These are phyloP conservation scores for Acipenser transmontanus DNA, from an alignment of 2,797 vertebrate species.

Conservation along the genomic window DNA sequence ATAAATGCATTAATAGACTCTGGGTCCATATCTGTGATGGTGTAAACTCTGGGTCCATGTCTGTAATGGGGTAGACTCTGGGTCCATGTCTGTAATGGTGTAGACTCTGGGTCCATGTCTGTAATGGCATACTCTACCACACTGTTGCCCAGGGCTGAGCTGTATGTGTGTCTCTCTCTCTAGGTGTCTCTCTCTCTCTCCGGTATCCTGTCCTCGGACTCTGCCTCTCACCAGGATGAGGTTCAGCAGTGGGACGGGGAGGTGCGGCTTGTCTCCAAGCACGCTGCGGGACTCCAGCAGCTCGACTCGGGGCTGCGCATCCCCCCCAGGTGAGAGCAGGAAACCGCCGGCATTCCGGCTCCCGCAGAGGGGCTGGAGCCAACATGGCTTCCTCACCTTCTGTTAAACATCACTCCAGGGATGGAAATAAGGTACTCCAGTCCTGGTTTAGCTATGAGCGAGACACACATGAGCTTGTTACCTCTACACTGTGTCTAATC, in stretches of 20 bases:
- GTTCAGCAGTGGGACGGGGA: constrained; percentile 97
- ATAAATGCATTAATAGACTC: too few species aligned
- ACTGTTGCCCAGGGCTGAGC: too few species aligned
- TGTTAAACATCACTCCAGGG: too few species aligned
- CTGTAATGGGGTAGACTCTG: too few species aligned
- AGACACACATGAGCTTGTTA: too few species aligned
- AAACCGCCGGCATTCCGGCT: neutral
- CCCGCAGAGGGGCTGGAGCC: neutral
- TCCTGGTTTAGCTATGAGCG: neutral
- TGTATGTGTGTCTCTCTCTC: neutral
- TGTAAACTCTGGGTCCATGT: too few species aligned
- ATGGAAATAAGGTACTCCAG: too few species aligned
- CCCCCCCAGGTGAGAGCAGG: constrained; percentile 78
- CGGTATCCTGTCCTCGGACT: constrained; percentile 88
- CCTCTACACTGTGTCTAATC: too few species aligned
- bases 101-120: too few species aligned
- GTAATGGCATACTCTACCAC: too few species aligned
- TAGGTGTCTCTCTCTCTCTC: constrained; percentile 86
- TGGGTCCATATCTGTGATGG: too few species aligned
- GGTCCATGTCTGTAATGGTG: too few species aligned
- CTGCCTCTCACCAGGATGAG: constrained; percentile 87
- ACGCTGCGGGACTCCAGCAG: constrained; percentile 84
- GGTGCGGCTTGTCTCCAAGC: constrained; percentile 86
- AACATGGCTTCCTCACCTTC: neutral
- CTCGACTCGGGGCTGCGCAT: constrained; percentile 89